Evolutionary conservation across 2,888 invertebrate genomes (phyloP).

Genomic region (Chydorus sphaericus): DNA sequence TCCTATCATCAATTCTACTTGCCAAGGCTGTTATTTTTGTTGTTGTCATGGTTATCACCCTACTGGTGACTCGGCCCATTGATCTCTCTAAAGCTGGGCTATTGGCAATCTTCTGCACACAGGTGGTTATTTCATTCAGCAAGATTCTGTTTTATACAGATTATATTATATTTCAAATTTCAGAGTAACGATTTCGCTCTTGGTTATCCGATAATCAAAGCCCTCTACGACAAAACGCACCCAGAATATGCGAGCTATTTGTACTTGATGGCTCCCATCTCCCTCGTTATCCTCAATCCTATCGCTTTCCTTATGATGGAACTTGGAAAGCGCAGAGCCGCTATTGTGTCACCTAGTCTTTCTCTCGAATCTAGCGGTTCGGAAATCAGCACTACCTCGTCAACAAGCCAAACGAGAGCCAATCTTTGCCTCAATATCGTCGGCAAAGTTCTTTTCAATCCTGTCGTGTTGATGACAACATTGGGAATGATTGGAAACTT

Average conservation of each 20-base stretch:
- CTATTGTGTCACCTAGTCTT: background rate
- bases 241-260: conserved; percentile 81
- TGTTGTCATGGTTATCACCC: conserved; percentile 55
- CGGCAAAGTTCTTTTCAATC: conserved; percentile 68
- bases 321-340: conserved; percentile 42
- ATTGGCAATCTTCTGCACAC: conserved; percentile 87
- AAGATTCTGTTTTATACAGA: no score
- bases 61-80: conserved; percentile 55
- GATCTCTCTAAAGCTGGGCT: conserved; percentile 75
- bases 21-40: conserved; percentile 76
- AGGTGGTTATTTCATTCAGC: no score
- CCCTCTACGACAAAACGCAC: conserved; percentile 68
- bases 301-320: conserved; percentile 81
- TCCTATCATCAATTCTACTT: conserved; percentile 67
- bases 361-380: background rate
- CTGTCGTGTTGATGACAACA: conserved; percentile 82
- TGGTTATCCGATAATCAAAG: conserved; percentile 82
- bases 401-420: background rate
- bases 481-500: conserved; percentile 75
- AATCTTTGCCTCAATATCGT: conserved; percentile 25
- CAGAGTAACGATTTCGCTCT: conserved; percentile 96
- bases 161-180: no score
- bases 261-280: conserved; percentile 87
- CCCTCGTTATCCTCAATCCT: conserved; percentile 79
- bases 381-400: background rate